Conservation (phyloP, 2,113 vertebrate genomes). For the Myrmophylax atrothorax region DNA sequence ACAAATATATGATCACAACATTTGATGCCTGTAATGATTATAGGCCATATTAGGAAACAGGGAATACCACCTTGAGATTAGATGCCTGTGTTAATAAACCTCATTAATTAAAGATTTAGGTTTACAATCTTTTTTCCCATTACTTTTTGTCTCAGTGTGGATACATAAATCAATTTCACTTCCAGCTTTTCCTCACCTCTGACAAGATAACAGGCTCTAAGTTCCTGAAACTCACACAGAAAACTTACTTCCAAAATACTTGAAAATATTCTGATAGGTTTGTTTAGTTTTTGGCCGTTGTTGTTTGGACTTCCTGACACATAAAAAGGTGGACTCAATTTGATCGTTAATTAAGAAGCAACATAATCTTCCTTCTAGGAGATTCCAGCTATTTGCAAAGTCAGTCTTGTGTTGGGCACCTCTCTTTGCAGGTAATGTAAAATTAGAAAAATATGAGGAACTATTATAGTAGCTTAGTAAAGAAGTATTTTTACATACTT, state of each 20-base stretch:
- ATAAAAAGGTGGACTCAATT: not conserved
- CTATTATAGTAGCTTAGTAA: constrained; percentile 65
- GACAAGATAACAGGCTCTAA: not conserved
- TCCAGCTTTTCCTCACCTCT: not conserved
- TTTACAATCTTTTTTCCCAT: not conserved
- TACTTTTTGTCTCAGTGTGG: not conserved
- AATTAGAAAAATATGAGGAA: constrained; percentile 65
- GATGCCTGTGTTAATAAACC: not conserved
- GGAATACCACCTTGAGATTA: not conserved
- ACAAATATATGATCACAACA: not conserved
- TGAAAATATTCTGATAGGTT: not conserved
- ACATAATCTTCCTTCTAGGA: not conserved
- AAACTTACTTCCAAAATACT: not conserved
- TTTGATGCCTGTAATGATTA: not conserved
- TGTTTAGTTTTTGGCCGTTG: not conserved
- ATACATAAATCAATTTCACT: not conserved
- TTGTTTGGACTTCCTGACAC: not conserved
- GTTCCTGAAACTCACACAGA: not conserved
- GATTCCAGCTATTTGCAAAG: not conserved
- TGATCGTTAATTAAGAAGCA: not conserved
- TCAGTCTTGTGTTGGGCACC: constrained; percentile 44
- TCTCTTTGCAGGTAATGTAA: constrained; percentile 51
- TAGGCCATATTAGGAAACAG: not conserved
- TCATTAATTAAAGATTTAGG: not conserved
- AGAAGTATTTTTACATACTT: constrained; percentile 66